phyloP scores from a whole-genome alignment of 2,113 vertebrate genomes.

The Catagonus wagneri region DNA sequence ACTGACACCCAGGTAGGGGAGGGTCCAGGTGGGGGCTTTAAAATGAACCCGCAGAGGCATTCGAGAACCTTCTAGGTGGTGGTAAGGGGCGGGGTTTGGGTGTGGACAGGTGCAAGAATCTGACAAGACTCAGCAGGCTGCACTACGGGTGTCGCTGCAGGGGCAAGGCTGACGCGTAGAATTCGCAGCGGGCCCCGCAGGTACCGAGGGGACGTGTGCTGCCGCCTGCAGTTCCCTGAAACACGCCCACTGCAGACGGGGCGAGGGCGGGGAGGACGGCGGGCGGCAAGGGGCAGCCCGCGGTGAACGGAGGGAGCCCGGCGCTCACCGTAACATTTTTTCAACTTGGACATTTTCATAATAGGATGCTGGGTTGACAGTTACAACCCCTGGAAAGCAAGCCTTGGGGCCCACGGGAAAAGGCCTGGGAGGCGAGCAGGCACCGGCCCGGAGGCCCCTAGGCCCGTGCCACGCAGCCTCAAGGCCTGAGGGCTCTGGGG shows the following conservation, averaged over 20 bases:
- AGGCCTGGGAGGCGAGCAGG: fast-evolving
- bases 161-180: fast-evolving
- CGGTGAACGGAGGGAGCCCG: fast-evolving
- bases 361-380: not conserved
- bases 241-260: fast-evolving
- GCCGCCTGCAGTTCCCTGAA: fast-evolving
- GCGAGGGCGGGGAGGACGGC: too few relatives aligned
- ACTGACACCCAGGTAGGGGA: fast-evolving
- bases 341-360: not conserved
- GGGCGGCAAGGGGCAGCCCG: not conserved
- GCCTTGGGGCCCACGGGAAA: fast-evolving
- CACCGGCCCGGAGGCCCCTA: not conserved
- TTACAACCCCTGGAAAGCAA: too few relatives aligned
- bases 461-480: too few relatives aligned
- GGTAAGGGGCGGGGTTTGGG: not conserved
- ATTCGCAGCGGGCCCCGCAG: fast-evolving
- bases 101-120: fast-evolving
- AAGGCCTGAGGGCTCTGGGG: not conserved
- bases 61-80: not conserved
- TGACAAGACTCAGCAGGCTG: fast-evolving
- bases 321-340: fast-evolving
- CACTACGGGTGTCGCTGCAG: fast-evolving
- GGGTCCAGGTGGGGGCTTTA: not conserved
- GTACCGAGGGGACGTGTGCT: fast-evolving
- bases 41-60: fast-evolving